Evolutionary conservation across 2,797 vertebrate genomes (phyloP).

Genomic region (Lacerta agilis): DNA sequence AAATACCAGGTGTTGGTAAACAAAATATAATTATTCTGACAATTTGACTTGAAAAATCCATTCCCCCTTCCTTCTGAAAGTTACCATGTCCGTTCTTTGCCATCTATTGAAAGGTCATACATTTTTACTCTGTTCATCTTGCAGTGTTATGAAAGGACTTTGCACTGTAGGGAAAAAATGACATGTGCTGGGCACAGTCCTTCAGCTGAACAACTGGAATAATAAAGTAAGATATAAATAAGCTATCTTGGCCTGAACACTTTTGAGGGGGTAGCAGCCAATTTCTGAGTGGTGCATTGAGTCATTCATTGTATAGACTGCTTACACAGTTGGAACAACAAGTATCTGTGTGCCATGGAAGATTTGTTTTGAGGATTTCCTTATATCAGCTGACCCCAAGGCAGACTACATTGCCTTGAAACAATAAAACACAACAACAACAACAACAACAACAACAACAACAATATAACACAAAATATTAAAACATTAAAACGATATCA

Average conservation of each 20-base stretch:
- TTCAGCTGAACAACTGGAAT: conserved; percentile 36
- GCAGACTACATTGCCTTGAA: background rate
- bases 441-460: too few species aligned
- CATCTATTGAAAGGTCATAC: conserved; percentile 61
- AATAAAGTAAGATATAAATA: background rate
- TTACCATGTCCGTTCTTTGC: conserved; percentile 47
- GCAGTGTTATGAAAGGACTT: conserved; percentile 53
- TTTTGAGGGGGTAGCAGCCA: background rate
- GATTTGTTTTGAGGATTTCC: background rate
- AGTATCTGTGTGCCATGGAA: background rate
- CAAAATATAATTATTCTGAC: conserved; percentile 27
- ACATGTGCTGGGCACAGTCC: conserved; percentile 12
- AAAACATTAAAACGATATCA: background rate
- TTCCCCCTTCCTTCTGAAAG: conserved; percentile 44
- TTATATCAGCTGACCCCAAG: too few species aligned
- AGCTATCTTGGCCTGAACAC: conserved; percentile 17
- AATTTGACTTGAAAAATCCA: conserved; percentile 33
- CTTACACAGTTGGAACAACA: background rate
- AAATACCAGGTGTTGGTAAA: background rate
- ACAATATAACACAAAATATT: background rate
- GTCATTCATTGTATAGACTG: background rate
- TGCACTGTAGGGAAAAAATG: conserved; percentile 35
- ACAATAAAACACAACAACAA: background rate
- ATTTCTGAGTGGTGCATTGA: background rate
- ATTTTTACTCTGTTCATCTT: conserved; percentile 52